Evolutionary conservation across 1,140 invertebrate species (phyloP).

Genomic region (Caenorhabditis latens): DNA sequence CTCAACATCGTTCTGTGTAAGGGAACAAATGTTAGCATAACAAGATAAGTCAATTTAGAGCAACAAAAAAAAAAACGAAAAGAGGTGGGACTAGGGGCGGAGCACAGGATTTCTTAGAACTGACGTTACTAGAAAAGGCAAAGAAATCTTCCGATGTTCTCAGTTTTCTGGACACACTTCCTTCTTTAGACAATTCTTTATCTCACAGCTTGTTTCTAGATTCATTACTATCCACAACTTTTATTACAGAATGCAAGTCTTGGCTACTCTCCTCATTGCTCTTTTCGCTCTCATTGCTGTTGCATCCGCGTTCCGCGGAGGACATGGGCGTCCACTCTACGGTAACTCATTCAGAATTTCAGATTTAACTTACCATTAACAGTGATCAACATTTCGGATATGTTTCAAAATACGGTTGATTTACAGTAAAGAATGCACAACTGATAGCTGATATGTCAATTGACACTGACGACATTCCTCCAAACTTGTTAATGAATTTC

Average conservation of each 20-base stretch:
- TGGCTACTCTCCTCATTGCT: conserved; percentile 42
- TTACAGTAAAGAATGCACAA: conserved; percentile 42
- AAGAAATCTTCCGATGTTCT: background rate
- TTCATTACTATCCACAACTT: too few species aligned
- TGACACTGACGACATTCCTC: conserved; percentile 47
- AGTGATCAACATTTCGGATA: background rate
- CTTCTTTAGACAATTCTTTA: too few species aligned
- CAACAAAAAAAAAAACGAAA: conserved; percentile 6
- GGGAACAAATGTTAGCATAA: conserved; percentile 31
- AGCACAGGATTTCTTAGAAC: conserved; percentile 2
- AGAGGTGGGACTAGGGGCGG: background rate
- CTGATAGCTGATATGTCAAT: conserved; percentile 43
- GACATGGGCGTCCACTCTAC: conserved; percentile 59
- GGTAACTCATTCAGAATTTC: conserved; percentile 13
- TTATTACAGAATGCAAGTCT: conserved; percentile 37
- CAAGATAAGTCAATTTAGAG: conserved; percentile 34
- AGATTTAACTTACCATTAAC: background rate
- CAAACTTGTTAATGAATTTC: conserved; percentile 50
- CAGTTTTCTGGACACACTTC: background rate
- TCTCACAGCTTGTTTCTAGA: too few species aligned
- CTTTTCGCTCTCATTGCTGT: conserved; percentile 45
- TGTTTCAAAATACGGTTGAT: background rate
- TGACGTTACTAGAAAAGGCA: conserved; percentile 17
- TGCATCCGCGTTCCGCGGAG: conserved; percentile 54
- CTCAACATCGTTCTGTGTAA: background rate